A percentile compares a stretch with the other conserved stretches of the same genome.
These are phyloP conservation scores for Forbesichthys papilliferus DNA, from an alignment of 2,113 vertebrate species.

Conservation along the genomic window DNA sequence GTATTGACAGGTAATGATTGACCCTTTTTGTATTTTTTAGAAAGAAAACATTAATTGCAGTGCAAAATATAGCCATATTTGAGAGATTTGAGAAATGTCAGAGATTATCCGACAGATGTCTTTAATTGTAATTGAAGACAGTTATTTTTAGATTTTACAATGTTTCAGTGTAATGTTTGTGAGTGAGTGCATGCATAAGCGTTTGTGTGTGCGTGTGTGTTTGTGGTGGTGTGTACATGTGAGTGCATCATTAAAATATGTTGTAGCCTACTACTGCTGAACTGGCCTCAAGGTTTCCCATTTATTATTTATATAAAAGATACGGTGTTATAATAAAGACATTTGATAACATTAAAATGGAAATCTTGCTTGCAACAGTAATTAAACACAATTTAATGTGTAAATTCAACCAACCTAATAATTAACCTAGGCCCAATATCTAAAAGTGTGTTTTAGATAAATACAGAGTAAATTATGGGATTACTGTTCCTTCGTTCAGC, in stretches of 20 bases:
- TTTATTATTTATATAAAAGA: no score
- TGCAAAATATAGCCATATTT: not conserved
- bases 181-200: not conserved
- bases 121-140: not conserved
- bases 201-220: not conserved
- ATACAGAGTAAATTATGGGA: constrained; percentile 67
- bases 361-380: constrained; percentile 5
- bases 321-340: not conserved
- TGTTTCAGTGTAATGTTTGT: not conserved
- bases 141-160: no score
- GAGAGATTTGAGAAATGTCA: not conserved
- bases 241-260: not conserved
- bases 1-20: constrained; percentile 56
- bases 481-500: constrained; percentile 56
- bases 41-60: constrained; percentile 25
- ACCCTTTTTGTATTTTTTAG: constrained; percentile 39
- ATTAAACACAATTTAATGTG: constrained; percentile 5
- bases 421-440: constrained; percentile 14
- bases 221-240: not conserved
- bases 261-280: not conserved
- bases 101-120: not conserved
- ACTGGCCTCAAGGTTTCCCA: not conserved
- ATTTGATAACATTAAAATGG: constrained; percentile 1
- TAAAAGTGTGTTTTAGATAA: constrained; percentile 58
- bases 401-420: constrained; percentile 4